Percentiles rank a stretch among this genome's conserved stretches.
Conservation (phyloP, 2,888 invertebrate species). For the Eudemis profundana region DNA sequence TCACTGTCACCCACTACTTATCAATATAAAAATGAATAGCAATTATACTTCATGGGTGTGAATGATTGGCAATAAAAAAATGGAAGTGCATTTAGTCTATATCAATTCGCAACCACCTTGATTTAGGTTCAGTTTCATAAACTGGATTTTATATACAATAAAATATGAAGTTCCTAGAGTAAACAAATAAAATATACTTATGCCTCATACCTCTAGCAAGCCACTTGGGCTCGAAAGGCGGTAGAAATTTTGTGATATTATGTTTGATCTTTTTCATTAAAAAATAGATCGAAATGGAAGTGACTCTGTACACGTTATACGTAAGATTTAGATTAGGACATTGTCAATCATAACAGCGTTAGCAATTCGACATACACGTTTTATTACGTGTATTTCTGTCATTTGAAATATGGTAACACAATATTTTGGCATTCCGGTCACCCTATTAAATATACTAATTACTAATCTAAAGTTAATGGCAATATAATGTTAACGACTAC, state of each 20-base stretch:
- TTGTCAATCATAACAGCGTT: neutral
- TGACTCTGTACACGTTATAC: neutral
- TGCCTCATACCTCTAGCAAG: no score
- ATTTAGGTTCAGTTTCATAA: conserved; percentile 1
- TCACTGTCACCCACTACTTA: conserved; percentile 1
- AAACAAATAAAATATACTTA: neutral
- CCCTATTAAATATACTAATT: conserved; percentile 48
- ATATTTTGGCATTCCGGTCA: conserved; percentile 63
- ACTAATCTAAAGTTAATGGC: conserved; percentile 40
- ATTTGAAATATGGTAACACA: conserved; percentile 55
- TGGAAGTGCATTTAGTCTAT: neutral
- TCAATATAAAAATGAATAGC: conserved; percentile 2
- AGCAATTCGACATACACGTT: conserved; percentile 1
- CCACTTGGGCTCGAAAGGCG: no score
- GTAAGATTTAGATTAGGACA: neutral
- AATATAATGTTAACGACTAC: conserved; percentile 35
- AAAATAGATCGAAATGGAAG: neutral
- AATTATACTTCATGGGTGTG: neutral
- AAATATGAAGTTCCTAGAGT: neutral
- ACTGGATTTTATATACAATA: neutral
- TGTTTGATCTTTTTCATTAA: neutral
- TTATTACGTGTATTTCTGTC: conserved; percentile 15
- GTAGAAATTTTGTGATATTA: neutral
- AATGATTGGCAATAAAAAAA: neutral
- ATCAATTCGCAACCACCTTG: neutral